These are phyloP conservation scores for Phodopus roborovskii DNA, from an alignment of 2,113 vertebrate species.

Conservation along the genomic window DNA sequence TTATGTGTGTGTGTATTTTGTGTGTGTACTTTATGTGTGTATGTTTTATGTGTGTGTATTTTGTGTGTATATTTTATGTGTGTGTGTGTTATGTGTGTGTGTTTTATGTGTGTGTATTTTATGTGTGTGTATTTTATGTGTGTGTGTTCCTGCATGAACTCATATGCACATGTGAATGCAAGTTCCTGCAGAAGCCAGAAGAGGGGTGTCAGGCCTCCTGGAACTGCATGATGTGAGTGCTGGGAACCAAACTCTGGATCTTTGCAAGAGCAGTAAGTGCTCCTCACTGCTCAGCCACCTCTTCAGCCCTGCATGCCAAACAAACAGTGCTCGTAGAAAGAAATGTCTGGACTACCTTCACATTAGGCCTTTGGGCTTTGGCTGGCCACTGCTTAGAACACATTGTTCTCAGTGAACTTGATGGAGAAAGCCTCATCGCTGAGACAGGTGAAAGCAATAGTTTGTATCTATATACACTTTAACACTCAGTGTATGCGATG, in stretches of 20 bases:
- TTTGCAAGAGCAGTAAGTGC: neutral
- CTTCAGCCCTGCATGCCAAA: neutral
- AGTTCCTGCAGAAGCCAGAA: neutral
- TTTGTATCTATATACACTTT: neutral
- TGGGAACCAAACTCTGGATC: neutral
- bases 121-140: neutral
- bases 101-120: too few relatives aligned
- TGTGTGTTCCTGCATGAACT: neutral
- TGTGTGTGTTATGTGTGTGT: too few relatives aligned
- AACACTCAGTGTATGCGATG: neutral
- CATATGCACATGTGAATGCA: too few relatives aligned
- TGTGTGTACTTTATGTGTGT: too few relatives aligned
- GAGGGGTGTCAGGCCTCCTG: neutral
- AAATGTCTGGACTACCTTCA: neutral
- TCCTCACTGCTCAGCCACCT: neutral
- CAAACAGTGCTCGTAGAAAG: too few relatives aligned
- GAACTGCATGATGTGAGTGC: neutral
- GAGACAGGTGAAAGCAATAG: neutral
- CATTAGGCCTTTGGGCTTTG: neutral
- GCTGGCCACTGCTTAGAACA: neutral
- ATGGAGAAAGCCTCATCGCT: neutral
- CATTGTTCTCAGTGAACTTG: neutral
- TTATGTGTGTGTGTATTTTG: too few relatives aligned
- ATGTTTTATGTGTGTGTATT: neutral
- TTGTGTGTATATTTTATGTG: too few relatives aligned